Evolutionary conservation across 1,140 invertebrate genomes (phyloP).

Genomic region (Diachasma alloeum): DNA sequence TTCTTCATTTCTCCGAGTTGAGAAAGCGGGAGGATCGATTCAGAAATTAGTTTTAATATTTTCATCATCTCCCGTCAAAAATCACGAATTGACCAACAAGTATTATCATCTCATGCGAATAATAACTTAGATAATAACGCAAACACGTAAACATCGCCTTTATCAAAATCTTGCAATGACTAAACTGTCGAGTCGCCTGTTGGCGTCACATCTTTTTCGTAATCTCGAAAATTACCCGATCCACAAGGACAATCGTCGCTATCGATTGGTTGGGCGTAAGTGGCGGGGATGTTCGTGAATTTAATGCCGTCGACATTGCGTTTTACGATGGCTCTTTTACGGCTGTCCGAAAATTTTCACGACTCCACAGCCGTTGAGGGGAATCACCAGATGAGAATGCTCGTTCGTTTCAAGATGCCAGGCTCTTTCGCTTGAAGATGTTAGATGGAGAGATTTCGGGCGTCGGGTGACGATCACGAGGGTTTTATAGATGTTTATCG

Average conservation of each 20-base stretch:
- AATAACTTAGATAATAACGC: background rate
- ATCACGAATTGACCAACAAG: background rate
- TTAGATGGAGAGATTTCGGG: background rate
- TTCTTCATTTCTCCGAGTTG: too few relatives aligned
- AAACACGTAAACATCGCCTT: background rate
- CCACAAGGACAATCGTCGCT: background rate
- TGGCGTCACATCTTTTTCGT: background rate
- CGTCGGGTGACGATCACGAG: conserved; percentile 3
- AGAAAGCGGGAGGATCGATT: too few relatives aligned
- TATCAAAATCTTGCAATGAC: too few relatives aligned
- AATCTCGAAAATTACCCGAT: background rate
- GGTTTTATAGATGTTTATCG: conserved; percentile 27
- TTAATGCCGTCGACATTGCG: background rate
- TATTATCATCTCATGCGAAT: background rate
- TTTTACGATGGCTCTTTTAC: background rate
- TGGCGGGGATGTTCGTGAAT: background rate
- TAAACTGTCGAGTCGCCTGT: too few relatives aligned
- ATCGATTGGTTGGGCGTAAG: background rate
- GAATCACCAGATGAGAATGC: background rate
- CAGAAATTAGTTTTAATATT: too few relatives aligned
- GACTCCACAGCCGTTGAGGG: background rate
- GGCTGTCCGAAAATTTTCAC: background rate
- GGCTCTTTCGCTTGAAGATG: background rate
- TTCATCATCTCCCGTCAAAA: too few relatives aligned
- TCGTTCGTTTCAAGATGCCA: too few relatives aligned